These are phyloP conservation scores for Taenioides sp. DNA, from an alignment of 2,797 vertebrate genomes.

Conservation along the genomic window DNA sequence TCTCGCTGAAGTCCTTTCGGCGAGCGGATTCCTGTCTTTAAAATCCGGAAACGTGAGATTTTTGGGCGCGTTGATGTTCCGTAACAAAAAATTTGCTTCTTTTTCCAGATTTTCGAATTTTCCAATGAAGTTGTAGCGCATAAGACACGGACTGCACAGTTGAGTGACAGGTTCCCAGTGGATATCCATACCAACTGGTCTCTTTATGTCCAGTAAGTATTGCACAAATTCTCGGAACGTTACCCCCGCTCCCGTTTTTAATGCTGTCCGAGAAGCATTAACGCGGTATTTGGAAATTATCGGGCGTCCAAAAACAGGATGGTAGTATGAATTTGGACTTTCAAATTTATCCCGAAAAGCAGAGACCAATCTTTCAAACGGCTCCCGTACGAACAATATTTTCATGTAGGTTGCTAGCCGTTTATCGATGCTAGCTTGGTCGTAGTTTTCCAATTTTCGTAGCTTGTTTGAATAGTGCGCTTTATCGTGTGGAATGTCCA, in stretches of 20 bases:
- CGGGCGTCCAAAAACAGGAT: conserved; percentile 89
- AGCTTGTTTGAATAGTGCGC: conserved; percentile 87
- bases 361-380: conserved; percentile 90
- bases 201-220: conserved; percentile 88
- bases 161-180: conserved; percentile 90
- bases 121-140: conserved; percentile 90
- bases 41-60: conserved; percentile 89
- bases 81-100: conserved; percentile 87
- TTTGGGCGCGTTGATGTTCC: conserved; percentile 77
- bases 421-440: conserved; percentile 73
- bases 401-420: conserved; percentile 87
- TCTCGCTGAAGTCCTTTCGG: conserved; percentile 84
- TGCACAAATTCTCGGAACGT: conserved; percentile 90
- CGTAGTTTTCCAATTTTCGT: conserved; percentile 82
- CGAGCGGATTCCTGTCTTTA: conserved; percentile 88
- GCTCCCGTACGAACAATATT: conserved; percentile 89
- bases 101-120: conserved; percentile 90
- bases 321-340: conserved; percentile 91
- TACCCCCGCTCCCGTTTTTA: conserved; percentile 85
- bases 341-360: conserved; percentile 95
- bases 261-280: conserved; percentile 82
- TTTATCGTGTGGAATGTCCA: conserved; percentile 82
- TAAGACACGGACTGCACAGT: conserved; percentile 89
- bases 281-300: conserved; percentile 88
- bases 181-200: conserved; percentile 93